Evolutionary conservation across 2,888 invertebrate genomes (phyloP).

Genomic region (Volucella bombylans): DNA sequence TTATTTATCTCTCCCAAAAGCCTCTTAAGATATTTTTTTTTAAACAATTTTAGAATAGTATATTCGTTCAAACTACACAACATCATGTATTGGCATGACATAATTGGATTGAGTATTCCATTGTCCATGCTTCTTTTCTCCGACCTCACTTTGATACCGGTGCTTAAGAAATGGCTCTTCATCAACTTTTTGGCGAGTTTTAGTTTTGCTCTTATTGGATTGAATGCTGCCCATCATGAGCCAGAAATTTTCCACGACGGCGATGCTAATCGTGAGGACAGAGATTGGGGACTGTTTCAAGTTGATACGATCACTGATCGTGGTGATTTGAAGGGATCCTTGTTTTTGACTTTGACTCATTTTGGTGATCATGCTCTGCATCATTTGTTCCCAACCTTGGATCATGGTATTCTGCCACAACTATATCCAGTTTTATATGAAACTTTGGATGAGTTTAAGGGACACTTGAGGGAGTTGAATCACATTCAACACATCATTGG

Average conservation of each 20-base stretch:
- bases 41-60: slow-evolving; percentile 76
- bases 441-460: slow-evolving; percentile 81
- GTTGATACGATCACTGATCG: slow-evolving; percentile 89
- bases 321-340: slow-evolving; percentile 86
- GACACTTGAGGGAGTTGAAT: slow-evolving; percentile 82
- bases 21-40: background rate
- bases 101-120: slow-evolving; percentile 82
- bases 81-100: slow-evolving; percentile 81
- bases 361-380: slow-evolving; percentile 91
- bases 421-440: slow-evolving; percentile 84
- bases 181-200: slow-evolving; percentile 85
- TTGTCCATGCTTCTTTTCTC: slow-evolving; percentile 82
- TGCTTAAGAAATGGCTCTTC: slow-evolving; percentile 83
- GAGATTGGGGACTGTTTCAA: slow-evolving; percentile 91
- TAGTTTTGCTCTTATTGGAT: slow-evolving; percentile 85
- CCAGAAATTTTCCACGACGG: slow-evolving; percentile 91
- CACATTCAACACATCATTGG: slow-evolving; percentile 87
- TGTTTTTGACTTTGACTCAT: slow-evolving; percentile 87
- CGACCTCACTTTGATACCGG: slow-evolving; percentile 76
- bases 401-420: slow-evolving; percentile 88
- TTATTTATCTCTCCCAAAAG: background rate
- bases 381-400: slow-evolving; percentile 91
- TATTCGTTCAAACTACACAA: slow-evolving; percentile 78
- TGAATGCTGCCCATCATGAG: slow-evolving; percentile 91
- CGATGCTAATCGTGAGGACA: slow-evolving; percentile 84